These are phyloP conservation scores for Peromyscus polionotus DNA, from an alignment of 2,113 vertebrate genomes.

Conservation along the genomic window DNA sequence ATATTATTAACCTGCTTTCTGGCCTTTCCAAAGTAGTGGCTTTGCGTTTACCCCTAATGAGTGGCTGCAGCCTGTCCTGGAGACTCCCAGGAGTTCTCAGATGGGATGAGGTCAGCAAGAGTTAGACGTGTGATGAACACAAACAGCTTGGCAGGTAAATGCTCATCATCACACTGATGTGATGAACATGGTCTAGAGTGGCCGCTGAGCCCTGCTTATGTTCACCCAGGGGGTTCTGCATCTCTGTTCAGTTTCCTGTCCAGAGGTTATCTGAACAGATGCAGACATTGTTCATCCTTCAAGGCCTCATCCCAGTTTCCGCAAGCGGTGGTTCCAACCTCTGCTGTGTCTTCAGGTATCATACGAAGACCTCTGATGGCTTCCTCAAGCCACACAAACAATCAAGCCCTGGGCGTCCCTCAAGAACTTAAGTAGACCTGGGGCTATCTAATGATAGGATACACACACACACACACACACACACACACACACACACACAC, in stretches of 20 bases:
- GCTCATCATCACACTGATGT: no score
- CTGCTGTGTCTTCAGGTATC: background rate
- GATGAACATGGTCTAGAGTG: no score
- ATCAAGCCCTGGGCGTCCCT: background rate
- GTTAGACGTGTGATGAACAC: background rate
- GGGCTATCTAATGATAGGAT: background rate
- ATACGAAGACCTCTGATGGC: background rate
- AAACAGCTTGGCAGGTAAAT: background rate
- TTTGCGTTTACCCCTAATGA: conserved; percentile 61
- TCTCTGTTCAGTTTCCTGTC: background rate
- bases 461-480: rapidly evolving
- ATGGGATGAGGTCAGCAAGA: conserved; percentile 23
- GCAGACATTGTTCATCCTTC: background rate
- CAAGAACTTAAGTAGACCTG: background rate
- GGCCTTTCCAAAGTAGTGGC: background rate
- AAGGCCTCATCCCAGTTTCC: background rate
- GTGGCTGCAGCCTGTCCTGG: background rate
- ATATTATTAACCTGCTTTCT: background rate
- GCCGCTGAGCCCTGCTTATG: rapidly evolving
- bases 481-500: no score
- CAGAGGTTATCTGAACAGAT: background rate
- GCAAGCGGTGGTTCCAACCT: no score
- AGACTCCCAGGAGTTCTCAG: background rate
- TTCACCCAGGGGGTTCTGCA: rapidly evolving
- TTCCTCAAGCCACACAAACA: background rate